Conservation (phyloP, 2,888 invertebrate genomes). For the Blastobasis adustella region DNA sequence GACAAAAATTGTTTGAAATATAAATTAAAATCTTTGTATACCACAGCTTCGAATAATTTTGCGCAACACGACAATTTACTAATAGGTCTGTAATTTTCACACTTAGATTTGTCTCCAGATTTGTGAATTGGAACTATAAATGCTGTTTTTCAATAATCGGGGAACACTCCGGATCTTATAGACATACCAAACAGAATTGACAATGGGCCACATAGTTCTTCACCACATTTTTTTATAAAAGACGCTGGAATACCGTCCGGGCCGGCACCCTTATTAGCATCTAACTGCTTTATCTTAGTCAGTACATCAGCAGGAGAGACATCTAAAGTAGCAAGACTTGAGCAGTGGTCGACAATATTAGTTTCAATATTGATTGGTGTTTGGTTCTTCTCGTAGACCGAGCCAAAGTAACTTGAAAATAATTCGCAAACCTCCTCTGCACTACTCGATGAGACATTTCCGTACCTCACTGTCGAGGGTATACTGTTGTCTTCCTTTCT, state of each 20-base stretch:
- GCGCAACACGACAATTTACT: not conserved
- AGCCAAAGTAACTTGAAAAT: slow-evolving; percentile 10
- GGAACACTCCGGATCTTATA: no score
- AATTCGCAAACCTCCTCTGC: slow-evolving; percentile 4
- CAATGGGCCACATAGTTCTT: not conserved
- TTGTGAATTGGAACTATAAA: not conserved
- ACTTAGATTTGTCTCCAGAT: not conserved
- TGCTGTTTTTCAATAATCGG: no score
- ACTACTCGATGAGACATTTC: not conserved
- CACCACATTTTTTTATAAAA: not conserved
- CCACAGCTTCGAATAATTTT: not conserved
- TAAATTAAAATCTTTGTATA: no score
- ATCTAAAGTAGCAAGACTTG: no score
- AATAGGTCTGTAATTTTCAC: not conserved
- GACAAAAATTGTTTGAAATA: no score
- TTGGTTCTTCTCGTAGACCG: slow-evolving; percentile 15
- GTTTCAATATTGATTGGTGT: slow-evolving; percentile 17
- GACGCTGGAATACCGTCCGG: not conserved
- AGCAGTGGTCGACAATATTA: no score
- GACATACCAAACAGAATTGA: no score
- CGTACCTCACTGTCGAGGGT: not conserved
- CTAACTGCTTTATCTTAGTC: not conserved
- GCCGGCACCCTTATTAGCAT: not conserved
- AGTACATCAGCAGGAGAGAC: no score
- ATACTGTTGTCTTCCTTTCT: not conserved